Conservation (phyloP, 2,888 invertebrate genomes). For the Tachina fera region DNA sequence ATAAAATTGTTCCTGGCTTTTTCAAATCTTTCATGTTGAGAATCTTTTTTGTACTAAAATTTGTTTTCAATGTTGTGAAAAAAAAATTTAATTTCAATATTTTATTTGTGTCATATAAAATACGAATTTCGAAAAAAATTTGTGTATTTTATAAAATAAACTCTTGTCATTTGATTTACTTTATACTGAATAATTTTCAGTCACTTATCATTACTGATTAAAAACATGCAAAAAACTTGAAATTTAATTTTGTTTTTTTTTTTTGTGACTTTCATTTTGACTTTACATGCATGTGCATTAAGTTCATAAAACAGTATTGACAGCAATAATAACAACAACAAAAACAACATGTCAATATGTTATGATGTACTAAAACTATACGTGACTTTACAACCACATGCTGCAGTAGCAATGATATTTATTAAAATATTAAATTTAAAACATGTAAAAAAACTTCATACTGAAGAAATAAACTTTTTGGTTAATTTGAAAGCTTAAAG, state of each 20-base stretch:
- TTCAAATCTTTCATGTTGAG: no score
- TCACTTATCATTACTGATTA: background rate
- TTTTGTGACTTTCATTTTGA: background rate
- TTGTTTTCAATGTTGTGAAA: no score
- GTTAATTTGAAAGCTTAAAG: background rate
- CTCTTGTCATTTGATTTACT: background rate
- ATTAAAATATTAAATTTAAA: constrained; percentile 15
- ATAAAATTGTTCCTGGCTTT: background rate
- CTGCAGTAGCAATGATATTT: constrained; percentile 24
- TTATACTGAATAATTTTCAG: background rate
- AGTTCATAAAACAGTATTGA: constrained; percentile 39
- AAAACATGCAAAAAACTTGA: background rate
- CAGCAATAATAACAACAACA: constrained; percentile 12
- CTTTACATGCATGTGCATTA: constrained; percentile 42
- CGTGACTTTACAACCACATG: constrained; percentile 65
- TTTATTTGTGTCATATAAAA: no score
- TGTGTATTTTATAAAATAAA: no score
- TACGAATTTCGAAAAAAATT: no score
- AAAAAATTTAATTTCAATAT: no score
- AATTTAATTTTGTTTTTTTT: background rate
- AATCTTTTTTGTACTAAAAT: no score
- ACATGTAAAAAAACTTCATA: background rate
- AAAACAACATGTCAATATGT: constrained; percentile 12
- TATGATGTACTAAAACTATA: constrained; percentile 20
- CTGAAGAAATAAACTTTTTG: constrained; percentile 7